A percentile compares a stretch with the other conserved stretches of the same genome.
phyloP scores from a whole-genome alignment of 2,888 invertebrate species.

The Meghimatium bilineatum region DNA sequence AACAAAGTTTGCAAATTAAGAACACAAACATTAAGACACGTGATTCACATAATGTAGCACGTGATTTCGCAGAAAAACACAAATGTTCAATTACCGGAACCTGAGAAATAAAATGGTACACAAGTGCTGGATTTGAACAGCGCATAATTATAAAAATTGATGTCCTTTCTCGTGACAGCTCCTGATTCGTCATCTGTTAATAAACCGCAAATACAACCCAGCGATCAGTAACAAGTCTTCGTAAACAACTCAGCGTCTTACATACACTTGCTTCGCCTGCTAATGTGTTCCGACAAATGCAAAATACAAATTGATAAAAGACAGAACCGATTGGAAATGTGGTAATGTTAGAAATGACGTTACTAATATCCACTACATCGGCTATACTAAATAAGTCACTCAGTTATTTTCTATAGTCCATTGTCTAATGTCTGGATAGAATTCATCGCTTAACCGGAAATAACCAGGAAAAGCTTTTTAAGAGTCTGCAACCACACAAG shows the following conservation, averaged over 20 bases:
- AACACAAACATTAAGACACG: neutral
- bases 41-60: neutral
- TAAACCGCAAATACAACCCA: neutral
- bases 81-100: neutral
- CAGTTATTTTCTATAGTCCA: neutral
- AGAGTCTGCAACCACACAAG: neutral
- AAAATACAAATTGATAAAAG: neutral
- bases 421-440: neutral
- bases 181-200: neutral
- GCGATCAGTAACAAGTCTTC: neutral
- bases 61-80: neutral
- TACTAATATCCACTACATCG: neutral
- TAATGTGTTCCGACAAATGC: conserved; percentile 3
- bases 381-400: neutral
- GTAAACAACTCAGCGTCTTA: neutral
- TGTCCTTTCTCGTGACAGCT: neutral
- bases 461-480: neutral
- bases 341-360: neutral
- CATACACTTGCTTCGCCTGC: neutral
- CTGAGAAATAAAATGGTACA: neutral
- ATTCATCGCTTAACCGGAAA: neutral
- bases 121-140: neutral
- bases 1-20: neutral
- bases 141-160: neutral
- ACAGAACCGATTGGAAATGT: neutral